Percentiles rank a stretch among this genome's conserved stretches.
Conservation (phyloP, 2,797 vertebrate genomes). For the Sebastes iracundus region DNA sequence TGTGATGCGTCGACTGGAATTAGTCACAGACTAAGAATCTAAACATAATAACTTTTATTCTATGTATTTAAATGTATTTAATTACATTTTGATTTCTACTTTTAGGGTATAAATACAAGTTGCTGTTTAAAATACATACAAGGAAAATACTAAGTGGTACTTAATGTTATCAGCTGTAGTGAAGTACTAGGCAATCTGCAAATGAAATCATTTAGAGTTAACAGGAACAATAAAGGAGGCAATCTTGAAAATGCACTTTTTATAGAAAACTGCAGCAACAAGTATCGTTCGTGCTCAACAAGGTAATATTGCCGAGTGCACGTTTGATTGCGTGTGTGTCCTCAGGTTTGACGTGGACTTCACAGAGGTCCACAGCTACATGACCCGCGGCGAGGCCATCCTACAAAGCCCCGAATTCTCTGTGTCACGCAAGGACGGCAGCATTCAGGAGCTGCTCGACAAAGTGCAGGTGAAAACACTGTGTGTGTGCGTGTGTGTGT, state of each 20-base stretch:
- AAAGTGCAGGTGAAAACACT: conserved; percentile 90
- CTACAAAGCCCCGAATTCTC: conserved; percentile 95
- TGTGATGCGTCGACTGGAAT: neutral
- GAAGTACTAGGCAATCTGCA: neutral
- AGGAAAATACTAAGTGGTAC: neutral
- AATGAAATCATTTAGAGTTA: neutral
- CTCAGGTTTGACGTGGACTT: conserved; percentile 94
- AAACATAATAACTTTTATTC: neutral
- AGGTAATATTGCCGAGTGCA: neutral
- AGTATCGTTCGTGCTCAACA: neutral
- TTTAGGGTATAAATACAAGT: neutral
- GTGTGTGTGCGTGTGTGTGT: neutral
- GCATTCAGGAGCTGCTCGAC: conserved; percentile 91
- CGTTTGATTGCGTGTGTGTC: neutral
- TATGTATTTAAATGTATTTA: neutral
- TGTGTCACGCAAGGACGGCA: conserved; percentile 91
- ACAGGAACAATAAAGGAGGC: neutral
- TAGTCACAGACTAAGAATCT: neutral
- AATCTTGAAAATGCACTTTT: neutral
- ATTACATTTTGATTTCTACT: neutral
- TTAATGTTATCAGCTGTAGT: neutral
- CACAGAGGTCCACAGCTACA: conserved; percentile 98
- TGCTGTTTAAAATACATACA: neutral
- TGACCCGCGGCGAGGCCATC: conserved; percentile 95
- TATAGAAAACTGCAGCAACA: neutral